Evolutionary conservation across 2,888 invertebrate species (phyloP).

Genomic region (Margaritifera margaritifera): DNA sequence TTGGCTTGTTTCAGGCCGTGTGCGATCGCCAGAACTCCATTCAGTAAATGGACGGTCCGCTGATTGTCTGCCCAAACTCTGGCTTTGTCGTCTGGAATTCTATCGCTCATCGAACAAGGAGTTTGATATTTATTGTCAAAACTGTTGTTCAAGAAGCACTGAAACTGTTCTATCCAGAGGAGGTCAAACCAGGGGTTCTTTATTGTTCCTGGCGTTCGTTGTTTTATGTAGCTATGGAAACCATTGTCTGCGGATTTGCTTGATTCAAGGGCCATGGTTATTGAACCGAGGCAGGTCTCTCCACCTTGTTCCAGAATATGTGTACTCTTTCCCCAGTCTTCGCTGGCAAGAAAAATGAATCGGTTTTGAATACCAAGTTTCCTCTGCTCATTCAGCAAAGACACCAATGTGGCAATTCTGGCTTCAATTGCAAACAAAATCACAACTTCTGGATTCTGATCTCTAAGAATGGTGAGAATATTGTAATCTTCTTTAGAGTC

Average conservation of each 20-base stretch:
- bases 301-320: constrained; percentile 27
- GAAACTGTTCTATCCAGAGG: constrained; percentile 52
- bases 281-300: constrained; percentile 37
- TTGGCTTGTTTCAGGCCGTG: constrained; percentile 38
- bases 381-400: constrained; percentile 18
- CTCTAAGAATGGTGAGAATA: constrained; percentile 9
- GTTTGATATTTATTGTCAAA: constrained; percentile 35
- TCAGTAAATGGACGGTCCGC: constrained; percentile 47
- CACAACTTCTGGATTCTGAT: constrained; percentile 42
- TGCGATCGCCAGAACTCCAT: constrained; percentile 50
- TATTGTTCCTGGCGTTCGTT: constrained; percentile 10
- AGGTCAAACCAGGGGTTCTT: constrained; percentile 53
- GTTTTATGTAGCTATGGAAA: constrained; percentile 11
- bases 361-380: constrained; percentile 13
- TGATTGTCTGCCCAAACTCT: constrained; percentile 33
- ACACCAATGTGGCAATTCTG: constrained; percentile 33
- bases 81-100: constrained; percentile 14
- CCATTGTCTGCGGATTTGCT: constrained; percentile 1
- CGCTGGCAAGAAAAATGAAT: constrained; percentile 49
- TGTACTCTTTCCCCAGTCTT: constrained; percentile 47
- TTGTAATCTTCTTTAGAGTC: constrained; percentile 23
- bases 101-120: constrained; percentile 15
- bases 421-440: constrained; percentile 55
- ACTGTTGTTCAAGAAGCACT: constrained; percentile 39
- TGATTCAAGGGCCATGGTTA: constrained; percentile 35